These are phyloP conservation scores for Chascanopsetta lugubris DNA, from an alignment of 2,113 vertebrate genomes.

Conservation along the genomic window DNA sequence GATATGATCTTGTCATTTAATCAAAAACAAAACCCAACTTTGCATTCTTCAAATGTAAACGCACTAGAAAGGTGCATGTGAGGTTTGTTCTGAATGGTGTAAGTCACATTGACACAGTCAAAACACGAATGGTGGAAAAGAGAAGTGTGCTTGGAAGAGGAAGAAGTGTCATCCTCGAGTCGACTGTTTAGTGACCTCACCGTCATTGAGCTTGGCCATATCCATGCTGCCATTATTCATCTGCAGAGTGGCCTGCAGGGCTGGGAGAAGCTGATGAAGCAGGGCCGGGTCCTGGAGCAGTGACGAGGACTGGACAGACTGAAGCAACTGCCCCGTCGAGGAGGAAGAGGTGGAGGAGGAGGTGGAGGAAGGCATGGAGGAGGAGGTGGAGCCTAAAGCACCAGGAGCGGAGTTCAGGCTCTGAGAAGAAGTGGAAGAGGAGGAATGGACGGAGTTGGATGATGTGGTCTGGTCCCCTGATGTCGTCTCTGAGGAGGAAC, in stretches of 20 bases:
- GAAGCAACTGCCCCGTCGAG: conserved; percentile 86
- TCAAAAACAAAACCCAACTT: too few relatives aligned
- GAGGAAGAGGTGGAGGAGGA: conserved; percentile 74
- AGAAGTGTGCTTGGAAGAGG: not conserved
- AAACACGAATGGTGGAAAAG: not conserved
- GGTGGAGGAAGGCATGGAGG: conserved; percentile 75
- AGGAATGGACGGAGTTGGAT: conserved; percentile 81
- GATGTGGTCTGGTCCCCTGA: conserved; percentile 87
- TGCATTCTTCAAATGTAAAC: too few relatives aligned
- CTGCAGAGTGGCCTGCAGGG: conserved; percentile 96
- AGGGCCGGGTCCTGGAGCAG: conserved; percentile 98
- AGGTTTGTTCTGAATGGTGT: too few relatives aligned
- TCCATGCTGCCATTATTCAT: conserved; percentile 97
- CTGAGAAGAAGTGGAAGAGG: conserved; percentile 80
- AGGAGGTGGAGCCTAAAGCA: conserved; percentile 57
- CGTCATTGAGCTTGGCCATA: conserved; percentile 98
- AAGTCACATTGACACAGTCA: too few relatives aligned
- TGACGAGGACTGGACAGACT: conserved; percentile 88
- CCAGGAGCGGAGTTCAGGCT: conserved; percentile 79
- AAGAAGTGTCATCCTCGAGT: not conserved
- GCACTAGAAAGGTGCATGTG: too few relatives aligned
- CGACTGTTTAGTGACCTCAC: conserved; percentile 73
- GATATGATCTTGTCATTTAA: too few relatives aligned
- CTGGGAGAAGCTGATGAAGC: conserved; percentile 95
- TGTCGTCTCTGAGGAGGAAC: conserved; percentile 82